Conservation (phyloP, 2,888 invertebrate species). For the Cheilosia pagana region DNA sequence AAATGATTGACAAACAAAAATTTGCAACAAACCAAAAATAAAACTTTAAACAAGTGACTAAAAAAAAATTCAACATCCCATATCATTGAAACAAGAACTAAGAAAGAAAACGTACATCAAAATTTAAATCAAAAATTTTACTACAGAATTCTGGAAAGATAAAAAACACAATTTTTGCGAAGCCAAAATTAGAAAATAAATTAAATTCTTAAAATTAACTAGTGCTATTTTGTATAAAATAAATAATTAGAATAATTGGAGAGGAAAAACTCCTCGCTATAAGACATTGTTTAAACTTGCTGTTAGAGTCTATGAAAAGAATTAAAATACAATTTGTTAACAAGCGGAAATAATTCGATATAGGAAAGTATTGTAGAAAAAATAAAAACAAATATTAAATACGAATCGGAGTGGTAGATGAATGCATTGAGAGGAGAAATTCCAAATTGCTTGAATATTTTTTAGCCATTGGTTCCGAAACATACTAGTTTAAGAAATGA, state of each 20-base stretch:
- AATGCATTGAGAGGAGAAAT: conserved; percentile 15
- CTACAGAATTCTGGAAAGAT: not conserved
- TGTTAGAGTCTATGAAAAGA: conserved; percentile 68
- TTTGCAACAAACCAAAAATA: not conserved
- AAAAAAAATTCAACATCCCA: conserved; percentile 34
- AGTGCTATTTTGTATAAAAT: conserved; percentile 57
- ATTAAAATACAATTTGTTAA: conserved; percentile 51
- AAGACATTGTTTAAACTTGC: conserved; percentile 57
- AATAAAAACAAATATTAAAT: conserved; percentile 4
- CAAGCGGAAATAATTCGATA: conserved; percentile 12
- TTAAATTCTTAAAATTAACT: conserved; percentile 23
- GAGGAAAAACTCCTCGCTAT: not conserved
- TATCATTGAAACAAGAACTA: conserved; percentile 35
- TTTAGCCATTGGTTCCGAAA: conserved; percentile 59
- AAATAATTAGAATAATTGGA: conserved; percentile 11
- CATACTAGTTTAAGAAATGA: conserved; percentile 36
- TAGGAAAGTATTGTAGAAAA: conserved; percentile 17
- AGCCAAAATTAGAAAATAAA: conserved; percentile 35
- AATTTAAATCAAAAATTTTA: conserved; percentile 27
- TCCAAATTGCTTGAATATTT: conserved; percentile 50
- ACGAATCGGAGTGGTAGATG: conserved; percentile 21
- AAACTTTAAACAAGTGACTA: not conserved
- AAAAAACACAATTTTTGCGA: conserved; percentile 4
- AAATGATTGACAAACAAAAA: conserved; percentile 13
- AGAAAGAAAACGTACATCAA: not conserved